phyloP scores from a whole-genome alignment of 2,888 invertebrate genomes.

The Eremobia ochroleuca region DNA sequence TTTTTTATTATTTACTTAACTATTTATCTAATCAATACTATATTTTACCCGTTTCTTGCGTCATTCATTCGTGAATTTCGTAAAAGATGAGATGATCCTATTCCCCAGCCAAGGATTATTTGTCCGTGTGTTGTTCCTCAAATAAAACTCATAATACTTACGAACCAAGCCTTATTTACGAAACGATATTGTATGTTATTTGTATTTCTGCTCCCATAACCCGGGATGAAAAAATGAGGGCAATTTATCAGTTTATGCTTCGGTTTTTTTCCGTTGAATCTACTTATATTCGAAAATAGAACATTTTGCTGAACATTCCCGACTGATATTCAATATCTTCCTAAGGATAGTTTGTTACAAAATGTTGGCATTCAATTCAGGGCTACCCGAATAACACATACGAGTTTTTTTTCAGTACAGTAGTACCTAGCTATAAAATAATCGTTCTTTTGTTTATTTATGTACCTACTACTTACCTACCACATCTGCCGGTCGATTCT shows the following conservation, averaged over 20 bases:
- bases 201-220: constrained; percentile 32
- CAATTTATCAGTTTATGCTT: constrained; percentile 45
- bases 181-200: constrained; percentile 37
- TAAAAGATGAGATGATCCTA: constrained; percentile 1
- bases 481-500: too few species aligned
- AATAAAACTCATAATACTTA: constrained; percentile 29
- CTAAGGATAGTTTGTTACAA: constrained; percentile 26
- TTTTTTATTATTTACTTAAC: too few species aligned
- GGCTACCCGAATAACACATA: constrained; percentile 24
- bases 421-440: background rate
- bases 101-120: background rate
- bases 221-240: constrained; percentile 37
- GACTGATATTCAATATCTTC: constrained; percentile 43
- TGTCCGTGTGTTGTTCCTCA: constrained; percentile 3
- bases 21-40: constrained; percentile 10
- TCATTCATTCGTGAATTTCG: background rate
- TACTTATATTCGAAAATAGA: constrained; percentile 1
- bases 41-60: background rate
- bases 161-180: constrained; percentile 30
- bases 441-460: background rate
- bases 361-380: constrained; percentile 37
- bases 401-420: constrained; percentile 12
- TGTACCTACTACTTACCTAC: background rate
- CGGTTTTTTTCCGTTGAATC: constrained; percentile 32
- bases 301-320: constrained; percentile 36